Evolutionary conservation across 2,888 invertebrate species (phyloP).

Genomic region (Drosophila birchii): DNA sequence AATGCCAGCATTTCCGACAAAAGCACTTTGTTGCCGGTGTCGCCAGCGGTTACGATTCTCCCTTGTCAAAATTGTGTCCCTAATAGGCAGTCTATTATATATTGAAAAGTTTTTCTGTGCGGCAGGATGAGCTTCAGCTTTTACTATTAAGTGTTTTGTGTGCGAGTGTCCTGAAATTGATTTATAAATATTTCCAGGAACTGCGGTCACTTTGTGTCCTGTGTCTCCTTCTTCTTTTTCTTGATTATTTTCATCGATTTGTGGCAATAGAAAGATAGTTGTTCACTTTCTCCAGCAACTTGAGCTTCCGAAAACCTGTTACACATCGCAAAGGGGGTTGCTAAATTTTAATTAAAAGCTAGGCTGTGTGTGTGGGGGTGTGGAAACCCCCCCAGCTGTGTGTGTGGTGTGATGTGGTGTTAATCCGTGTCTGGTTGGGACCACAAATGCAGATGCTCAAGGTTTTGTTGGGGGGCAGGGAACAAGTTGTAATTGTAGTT

Average conservation of each 20-base stretch:
- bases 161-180: conserved; percentile 20
- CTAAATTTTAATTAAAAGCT: conserved; percentile 65
- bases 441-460: conserved; percentile 33
- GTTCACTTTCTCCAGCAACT: not conserved
- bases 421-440: conserved; percentile 27
- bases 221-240: no score
- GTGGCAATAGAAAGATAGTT: not conserved
- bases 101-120: conserved; percentile 9
- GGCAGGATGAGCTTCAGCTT: not conserved
- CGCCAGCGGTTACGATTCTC: conserved; percentile 8
- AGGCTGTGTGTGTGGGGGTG: conserved; percentile 1
- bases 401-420: conserved; percentile 10
- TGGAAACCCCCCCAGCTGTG: not conserved
- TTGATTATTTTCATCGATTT: not conserved
- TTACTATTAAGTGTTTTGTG: not conserved
- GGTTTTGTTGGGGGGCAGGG: conserved; percentile 9
- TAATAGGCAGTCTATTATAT: conserved; percentile 30
- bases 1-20: conserved; percentile 23
- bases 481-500: conserved; percentile 40
- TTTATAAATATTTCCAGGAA: conserved; percentile 23
- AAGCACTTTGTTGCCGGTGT: conserved; percentile 22
- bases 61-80: conserved; percentile 26
- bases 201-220: not conserved
- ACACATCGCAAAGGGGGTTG: conserved; percentile 6
- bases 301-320: not conserved